Percentiles rank a stretch among this genome's conserved stretches.
These are phyloP conservation scores for Xanthorhoe designata DNA, from an alignment of 2,888 invertebrate genomes.

Conservation along the genomic window DNA sequence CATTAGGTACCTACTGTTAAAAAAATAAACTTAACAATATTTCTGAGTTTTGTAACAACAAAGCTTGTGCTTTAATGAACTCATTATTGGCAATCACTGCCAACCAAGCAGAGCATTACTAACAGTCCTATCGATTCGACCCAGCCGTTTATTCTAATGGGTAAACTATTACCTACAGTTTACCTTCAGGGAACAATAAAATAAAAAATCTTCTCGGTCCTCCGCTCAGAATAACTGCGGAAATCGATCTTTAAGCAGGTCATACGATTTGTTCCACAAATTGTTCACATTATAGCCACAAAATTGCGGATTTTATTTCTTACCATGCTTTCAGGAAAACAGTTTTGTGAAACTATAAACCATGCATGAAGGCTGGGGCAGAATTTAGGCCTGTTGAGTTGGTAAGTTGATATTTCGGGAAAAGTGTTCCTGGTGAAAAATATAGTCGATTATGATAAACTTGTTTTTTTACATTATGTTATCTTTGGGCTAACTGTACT, in stretches of 20 bases:
- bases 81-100: constrained; percentile 14
- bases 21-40: not conserved
- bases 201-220: constrained; percentile 46
- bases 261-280: constrained; percentile 62
- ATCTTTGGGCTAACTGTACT: too few relatives aligned
- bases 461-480: too few relatives aligned
- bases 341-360: not conserved
- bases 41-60: not conserved
- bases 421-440: not conserved
- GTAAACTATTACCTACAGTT: constrained; percentile 65
- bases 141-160: constrained; percentile 58
- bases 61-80: constrained; percentile 12
- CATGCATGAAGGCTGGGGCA: not conserved
- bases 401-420: not conserved
- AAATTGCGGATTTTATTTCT: constrained; percentile 20
- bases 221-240: constrained; percentile 47
- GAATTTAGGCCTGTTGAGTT: not conserved
- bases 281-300: constrained; percentile 46
- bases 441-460: too few relatives aligned
- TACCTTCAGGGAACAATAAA: constrained; percentile 54
- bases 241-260: constrained; percentile 61
- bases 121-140: constrained; percentile 47
- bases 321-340: not conserved
- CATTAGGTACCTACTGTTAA: too few relatives aligned
- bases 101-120: constrained; percentile 18